Evolutionary conservation across 1,140 invertebrate species (phyloP), one percentile per base, ranked within the genome.

Genomic region (Hycleus cichorii): DNA sequence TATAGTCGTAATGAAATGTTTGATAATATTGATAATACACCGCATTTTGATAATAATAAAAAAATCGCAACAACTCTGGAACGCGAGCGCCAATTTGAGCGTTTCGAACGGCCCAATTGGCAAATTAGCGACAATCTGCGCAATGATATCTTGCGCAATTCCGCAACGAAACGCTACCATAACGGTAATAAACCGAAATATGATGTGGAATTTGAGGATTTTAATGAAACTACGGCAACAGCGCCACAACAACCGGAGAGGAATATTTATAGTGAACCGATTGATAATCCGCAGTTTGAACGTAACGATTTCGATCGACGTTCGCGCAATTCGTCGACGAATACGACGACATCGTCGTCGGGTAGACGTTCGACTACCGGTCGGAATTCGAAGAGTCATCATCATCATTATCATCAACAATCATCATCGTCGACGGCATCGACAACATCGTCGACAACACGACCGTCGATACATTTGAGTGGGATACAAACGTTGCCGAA

Each of bases 1-100:
- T 92, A 90, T 65, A 88, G 87, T 4, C 78, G 90, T 8, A 70
- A 82, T 26, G 81, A 82, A 64, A 81, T 79, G 60, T 69, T 81
- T 54, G 78, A 80, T 38, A 69, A 76, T 0, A 75, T 78, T 0
- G 77, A 79, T 53, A 32, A 7, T 32, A 72, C 78, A 57, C 76
- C 78, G 0, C 76, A 74, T 32, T 4, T 4, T 32, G 32, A 7
- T 32, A 32, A 32, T 32, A 32, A 32, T 7, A 32, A 32, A 32
- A 32, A 32, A 32, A 72, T 59, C 80, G 81, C 64, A 80, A 77
- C 78, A 2, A 74, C 70, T 18, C 75, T 71, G 75, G 79, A 46
- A 72, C 74, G 47, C 70, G 77, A 70, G 44, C 68, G 59, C n/a
- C 68, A 70, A 54, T 72, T 72, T 44, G 72, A 74, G n/a, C 57